Percentiles rank a stretch among this genome's conserved stretches.
Evolutionary conservation across 2,888 invertebrate species (phyloP).

Genomic region (Falcaria lacertinaria): DNA sequence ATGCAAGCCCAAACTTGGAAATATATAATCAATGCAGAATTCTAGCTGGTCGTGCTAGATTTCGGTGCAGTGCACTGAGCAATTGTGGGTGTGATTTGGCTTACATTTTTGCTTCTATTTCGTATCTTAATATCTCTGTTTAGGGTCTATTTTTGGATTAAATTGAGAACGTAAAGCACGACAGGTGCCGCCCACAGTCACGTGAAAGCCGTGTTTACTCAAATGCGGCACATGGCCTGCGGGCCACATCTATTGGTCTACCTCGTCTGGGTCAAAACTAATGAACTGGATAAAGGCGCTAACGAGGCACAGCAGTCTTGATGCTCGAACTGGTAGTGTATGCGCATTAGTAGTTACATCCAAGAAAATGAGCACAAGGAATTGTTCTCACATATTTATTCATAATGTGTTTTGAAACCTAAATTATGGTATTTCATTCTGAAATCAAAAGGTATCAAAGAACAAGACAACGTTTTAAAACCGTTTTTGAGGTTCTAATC

Average conservation of each 20-base stretch:
- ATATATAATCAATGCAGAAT: constrained; percentile 16
- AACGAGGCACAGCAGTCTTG: constrained; percentile 1
- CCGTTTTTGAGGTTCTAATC: too few species aligned
- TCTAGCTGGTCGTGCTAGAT: constrained; percentile 21
- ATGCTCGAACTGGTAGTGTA: not conserved
- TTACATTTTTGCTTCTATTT: constrained; percentile 6
- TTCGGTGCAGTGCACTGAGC: constrained; percentile 22
- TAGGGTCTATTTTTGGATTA: constrained; percentile 5
- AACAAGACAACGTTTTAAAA: too few species aligned
- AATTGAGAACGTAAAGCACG: constrained; percentile 38
- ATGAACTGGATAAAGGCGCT: constrained; percentile 20
- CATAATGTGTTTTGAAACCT: too few species aligned
- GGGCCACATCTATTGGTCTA: constrained; percentile 24
- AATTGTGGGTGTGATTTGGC: constrained; percentile 24
- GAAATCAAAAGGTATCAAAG: too few species aligned
- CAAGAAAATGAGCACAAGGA: too few species aligned
- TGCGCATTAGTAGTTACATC: constrained; percentile 2
- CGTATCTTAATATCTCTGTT: not conserved
- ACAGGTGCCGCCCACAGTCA: constrained; percentile 57
- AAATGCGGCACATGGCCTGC: constrained; percentile 7
- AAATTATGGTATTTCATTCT: too few species aligned
- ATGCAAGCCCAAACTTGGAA: constrained; percentile 11
- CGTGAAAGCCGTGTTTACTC: constrained; percentile 48
- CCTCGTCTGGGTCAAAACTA: constrained; percentile 17
- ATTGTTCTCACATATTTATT: too few species aligned